Evolutionary conservation across 2,888 invertebrate genomes (phyloP), one percentile per base, ranked within the genome.

Genomic region (Ypsolopha sequella): DNA sequence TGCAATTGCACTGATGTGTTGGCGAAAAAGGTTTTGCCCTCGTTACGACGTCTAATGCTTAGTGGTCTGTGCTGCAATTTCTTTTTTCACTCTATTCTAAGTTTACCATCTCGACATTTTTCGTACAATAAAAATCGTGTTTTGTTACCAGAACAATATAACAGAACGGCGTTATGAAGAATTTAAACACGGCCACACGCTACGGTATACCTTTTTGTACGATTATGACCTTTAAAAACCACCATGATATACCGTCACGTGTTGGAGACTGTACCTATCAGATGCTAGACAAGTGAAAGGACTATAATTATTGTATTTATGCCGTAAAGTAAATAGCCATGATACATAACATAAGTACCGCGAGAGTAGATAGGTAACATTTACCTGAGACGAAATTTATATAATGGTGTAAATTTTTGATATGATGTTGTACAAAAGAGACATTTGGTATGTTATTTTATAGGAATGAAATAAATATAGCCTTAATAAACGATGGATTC

Each of bases 401-500:
- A 86, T 87, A 73, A 80, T 76, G 85, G 84, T 87, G 87, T 87
- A 87, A 82, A 87, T 87, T 87, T 87, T 87, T 87, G 86, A 87
- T 87, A 87, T 86, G 80, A 86, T 79, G 80, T 87, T 87, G 87
- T 87, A 87, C 87, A 87, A 87, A 87, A 82, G 86, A 87, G 80
- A 87, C 82, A 82, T 87, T 87, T 87, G 85, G 87, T 87, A 87
- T 87, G 87, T 86, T 87, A 87, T 87, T 87, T 87, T 87, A 87
- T 86, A 87, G 87, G 87, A 87, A 87, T 85, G 84, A 87, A 87
- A 87, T 87, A 87, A 87, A 87, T 87, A 87, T 87, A 87, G 87
- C 79, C 76, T 86, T 87, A 87, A 87, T 84, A 78, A 81, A 80
- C 57, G 49, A 50, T 13, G 48, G 2, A 2, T 39, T 50, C 10